A percentile compares a stretch with the other conserved stretches of the same genome.
Evolutionary conservation across 2,888 invertebrate species (phyloP).

Genomic region (Heliconius aoede): DNA sequence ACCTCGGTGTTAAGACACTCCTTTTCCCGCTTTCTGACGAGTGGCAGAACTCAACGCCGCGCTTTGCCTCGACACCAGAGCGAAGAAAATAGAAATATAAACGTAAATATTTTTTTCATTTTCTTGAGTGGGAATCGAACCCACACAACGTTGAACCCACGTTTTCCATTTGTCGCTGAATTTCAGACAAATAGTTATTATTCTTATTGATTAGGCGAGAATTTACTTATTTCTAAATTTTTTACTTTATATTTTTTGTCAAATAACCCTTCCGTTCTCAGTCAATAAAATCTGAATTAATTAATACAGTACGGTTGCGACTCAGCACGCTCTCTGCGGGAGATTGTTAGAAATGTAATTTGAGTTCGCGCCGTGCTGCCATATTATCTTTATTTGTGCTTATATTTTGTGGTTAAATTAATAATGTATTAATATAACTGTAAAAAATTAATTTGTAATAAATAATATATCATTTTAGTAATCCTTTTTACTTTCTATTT

Average conservation of each 20-base stretch:
- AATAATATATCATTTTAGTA: neutral
- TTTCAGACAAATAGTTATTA: too few relatives aligned
- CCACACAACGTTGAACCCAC: too few relatives aligned
- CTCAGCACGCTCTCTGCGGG: constrained; percentile 46
- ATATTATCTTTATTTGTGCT: constrained; percentile 29
- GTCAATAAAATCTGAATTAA: constrained; percentile 37
- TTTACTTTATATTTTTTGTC: neutral
- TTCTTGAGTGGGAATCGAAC: too few relatives aligned
- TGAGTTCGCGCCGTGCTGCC: constrained; percentile 30
- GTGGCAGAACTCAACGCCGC: too few relatives aligned
- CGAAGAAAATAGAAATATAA: too few relatives aligned
- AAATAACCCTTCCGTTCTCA: constrained; percentile 23
- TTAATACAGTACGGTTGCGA: constrained; percentile 44
- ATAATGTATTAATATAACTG: too few relatives aligned
- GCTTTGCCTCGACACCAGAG: too few relatives aligned
- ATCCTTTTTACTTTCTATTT: neutral
- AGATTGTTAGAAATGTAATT: constrained; percentile 44
- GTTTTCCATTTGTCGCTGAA: too few relatives aligned
- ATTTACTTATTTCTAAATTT: neutral
- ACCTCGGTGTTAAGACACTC: too few relatives aligned
- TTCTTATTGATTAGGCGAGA: neutral
- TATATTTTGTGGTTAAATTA: neutral
- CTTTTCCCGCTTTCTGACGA: too few relatives aligned
- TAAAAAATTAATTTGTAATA: neutral
- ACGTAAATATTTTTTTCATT: too few relatives aligned